A percentile compares a stretch with the other conserved stretches of the same genome.
Conservation (phyloP, 2,797 vertebrate species). For the Fistularia tabacaria region DNA sequence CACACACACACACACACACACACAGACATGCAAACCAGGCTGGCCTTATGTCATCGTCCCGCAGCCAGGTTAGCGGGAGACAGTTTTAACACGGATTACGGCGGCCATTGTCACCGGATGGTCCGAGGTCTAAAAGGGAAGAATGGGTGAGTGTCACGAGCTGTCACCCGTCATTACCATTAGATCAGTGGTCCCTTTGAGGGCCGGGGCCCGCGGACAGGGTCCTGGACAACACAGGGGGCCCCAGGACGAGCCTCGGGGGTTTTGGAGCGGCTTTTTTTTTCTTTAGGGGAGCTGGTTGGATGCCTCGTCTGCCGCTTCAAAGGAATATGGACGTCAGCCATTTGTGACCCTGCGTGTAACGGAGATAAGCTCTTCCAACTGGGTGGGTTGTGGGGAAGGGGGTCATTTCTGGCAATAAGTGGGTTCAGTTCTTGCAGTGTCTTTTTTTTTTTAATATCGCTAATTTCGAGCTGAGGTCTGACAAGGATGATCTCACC, state of each 20-base stretch:
- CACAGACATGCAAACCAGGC: slow-evolving; percentile 25
- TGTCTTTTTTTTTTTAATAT: too few species aligned
- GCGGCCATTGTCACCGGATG: slow-evolving; percentile 74
- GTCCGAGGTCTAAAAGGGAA: slow-evolving; percentile 79
- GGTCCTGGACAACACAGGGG: slow-evolving; percentile 67
- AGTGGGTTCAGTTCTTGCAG: background rate
- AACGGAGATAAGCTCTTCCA: slow-evolving; percentile 61
- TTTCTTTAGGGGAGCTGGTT: slow-evolving; percentile 60
- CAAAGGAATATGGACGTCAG: slow-evolving; percentile 76
- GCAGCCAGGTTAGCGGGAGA: slow-evolving; percentile 70
- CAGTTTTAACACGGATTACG: slow-evolving; percentile 84
- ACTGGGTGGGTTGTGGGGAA: slow-evolving; percentile 21
- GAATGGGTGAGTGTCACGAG: slow-evolving; percentile 80
- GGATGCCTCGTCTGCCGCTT: slow-evolving; percentile 67
- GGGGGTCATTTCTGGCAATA: background rate
- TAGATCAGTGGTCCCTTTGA: slow-evolving; percentile 82
- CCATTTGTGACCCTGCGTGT: slow-evolving; percentile 73
- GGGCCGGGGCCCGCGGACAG: slow-evolving; percentile 62
- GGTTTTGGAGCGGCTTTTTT: slow-evolving; percentile 56
- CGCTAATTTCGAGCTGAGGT: too few species aligned
- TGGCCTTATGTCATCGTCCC: slow-evolving; percentile 71
- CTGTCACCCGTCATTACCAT: slow-evolving; percentile 84
- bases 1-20: slow-evolving; percentile 12
- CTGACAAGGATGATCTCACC: too few species aligned
- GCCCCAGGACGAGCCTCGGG: slow-evolving; percentile 71